Base-by-base conservation (phyloP, 2,113 vertebrate species). In the Urocitellus parryii region DNA sequence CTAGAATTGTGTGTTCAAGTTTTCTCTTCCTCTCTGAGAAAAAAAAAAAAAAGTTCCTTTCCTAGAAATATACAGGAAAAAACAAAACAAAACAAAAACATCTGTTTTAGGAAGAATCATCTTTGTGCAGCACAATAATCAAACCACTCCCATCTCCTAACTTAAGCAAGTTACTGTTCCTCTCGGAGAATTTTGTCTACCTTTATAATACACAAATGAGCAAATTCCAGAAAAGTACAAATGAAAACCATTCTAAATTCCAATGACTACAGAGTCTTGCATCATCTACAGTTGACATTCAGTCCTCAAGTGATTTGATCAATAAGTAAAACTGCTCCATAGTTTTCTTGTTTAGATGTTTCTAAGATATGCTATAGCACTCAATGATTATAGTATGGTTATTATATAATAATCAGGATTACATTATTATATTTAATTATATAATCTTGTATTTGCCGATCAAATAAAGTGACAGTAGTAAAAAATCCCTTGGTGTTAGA, bases 271-370 rank as follows among this genome's bases (percentile, higher is more conserved):
- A 42, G 25, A 61, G 39, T 73, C 65, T 77, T 56, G 16, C 13
- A 20, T 77, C 51, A 39, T 5, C 18, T 20, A 61, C 12, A 53
- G 25, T 58, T 51, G 77, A 85, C 58, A 1, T 29, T n/a, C 63
- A 27, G 42, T 63, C 42, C 32, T 65, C 14, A 79, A 24, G 39
- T 70, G 39, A 32, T 86, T 77, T 76, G 63, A 37, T 91, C 25
- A 82, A 61, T 48, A 96, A 39, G 5, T 74, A 94, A 94, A 91
- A 89, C 20, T 22, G 45, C 37, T 67, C 65, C 51, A 77, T 29
- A 32, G 1, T 90, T 92, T 76, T 79, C 25, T 65, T 83, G 39
- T 6, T 72, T 76, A 56, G 22, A 13, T n/a, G 27, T 34, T 9
- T 77, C 58, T 78, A 65, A 79, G 39, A 84, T 89, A 77, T 56